A percentile compares a stretch with the other conserved stretches of the same genome.
These are phyloP conservation scores for Mylabris phalerata DNA, from an alignment of 1,140 invertebrate genomes.

Conservation along the genomic window DNA sequence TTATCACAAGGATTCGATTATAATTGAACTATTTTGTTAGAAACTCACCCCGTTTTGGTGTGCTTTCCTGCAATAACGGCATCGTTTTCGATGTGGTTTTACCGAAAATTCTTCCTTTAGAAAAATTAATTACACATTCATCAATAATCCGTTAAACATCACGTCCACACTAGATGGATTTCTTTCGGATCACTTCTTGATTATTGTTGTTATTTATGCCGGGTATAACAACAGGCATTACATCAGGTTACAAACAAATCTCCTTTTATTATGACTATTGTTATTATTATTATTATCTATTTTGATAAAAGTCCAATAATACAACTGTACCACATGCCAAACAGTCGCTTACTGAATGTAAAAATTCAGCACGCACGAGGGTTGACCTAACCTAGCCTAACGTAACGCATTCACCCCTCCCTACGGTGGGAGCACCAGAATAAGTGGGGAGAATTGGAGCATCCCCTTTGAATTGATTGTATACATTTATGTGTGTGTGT, in stretches of 20 bases:
- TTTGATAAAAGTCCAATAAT: not conserved
- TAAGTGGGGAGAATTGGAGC: conserved; percentile 33
- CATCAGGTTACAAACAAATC: conserved; percentile 2
- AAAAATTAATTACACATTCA: too few species aligned
- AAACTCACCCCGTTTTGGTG: conserved; percentile 33
- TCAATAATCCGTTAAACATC: too few species aligned
- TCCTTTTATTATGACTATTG: not conserved
- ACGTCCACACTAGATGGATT: too few species aligned
- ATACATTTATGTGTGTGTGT: not conserved
- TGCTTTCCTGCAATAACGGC: conserved; percentile 34
- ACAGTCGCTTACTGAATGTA: conserved; percentile 31
- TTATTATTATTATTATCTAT: too few species aligned
- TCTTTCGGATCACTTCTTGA: not conserved
- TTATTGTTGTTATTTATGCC: not conserved
- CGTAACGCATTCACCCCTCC: conserved; percentile 30
- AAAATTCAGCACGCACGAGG: conserved; percentile 30
- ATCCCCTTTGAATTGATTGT: conserved; percentile 19
- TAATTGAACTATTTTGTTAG: not conserved
- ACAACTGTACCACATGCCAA: conserved; percentile 19
- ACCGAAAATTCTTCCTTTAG: too few species aligned
- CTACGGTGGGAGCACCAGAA: conserved; percentile 12
- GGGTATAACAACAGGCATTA: not conserved
- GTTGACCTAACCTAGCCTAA: conserved; percentile 37
- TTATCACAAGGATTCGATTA: too few species aligned
- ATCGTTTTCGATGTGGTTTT: conserved; percentile 13